These are phyloP conservation scores for Trichoplusia ni DNA, from an alignment of 1,140 invertebrate genomes.

Conservation along the genomic window DNA sequence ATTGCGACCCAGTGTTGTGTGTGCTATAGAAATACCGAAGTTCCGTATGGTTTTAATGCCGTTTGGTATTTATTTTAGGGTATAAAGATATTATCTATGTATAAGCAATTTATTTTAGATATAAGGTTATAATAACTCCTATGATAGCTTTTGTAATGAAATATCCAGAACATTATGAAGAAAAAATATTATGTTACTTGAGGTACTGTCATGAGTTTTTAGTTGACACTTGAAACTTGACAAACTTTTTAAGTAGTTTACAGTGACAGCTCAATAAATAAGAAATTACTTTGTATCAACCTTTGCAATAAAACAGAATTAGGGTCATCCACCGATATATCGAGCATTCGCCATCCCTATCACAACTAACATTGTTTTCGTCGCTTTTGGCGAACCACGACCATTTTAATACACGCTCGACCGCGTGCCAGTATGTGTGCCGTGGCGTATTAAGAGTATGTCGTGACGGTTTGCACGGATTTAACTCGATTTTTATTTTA, in stretches of 20 bases:
- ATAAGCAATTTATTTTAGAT: too few relatives aligned
- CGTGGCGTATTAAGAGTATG: not conserved
- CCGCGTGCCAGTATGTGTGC: not conserved
- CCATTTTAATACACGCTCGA: slow-evolving; percentile 3
- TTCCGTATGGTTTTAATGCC: not conserved
- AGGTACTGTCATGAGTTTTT: too few relatives aligned
- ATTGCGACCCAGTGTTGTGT: slow-evolving; percentile 38
- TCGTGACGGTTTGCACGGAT: slow-evolving; percentile 6
- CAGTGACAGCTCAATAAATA: too few relatives aligned
- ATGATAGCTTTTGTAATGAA: too few relatives aligned
- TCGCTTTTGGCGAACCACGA: not conserved
- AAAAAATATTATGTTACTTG: too few relatives aligned
- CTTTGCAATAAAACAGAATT: too few relatives aligned
- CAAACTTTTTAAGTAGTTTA: too few relatives aligned
- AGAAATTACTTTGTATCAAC: too few relatives aligned
- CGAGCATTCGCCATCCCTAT: not conserved
- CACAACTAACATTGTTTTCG: not conserved
- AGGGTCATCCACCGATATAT: too few relatives aligned
- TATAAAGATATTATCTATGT: not conserved
- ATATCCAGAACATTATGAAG: too few relatives aligned
- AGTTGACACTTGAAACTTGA: too few relatives aligned
- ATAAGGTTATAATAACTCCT: too few relatives aligned
- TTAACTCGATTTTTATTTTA: slow-evolving; percentile 10
- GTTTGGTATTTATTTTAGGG: not conserved
- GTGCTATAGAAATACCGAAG: slow-evolving; percentile 12